Evolutionary conservation across 92 coral and sea anemone species (phyloP), one percentile per base, ranked within the genome.

Genomic region (Palythoa grandis): DNA sequence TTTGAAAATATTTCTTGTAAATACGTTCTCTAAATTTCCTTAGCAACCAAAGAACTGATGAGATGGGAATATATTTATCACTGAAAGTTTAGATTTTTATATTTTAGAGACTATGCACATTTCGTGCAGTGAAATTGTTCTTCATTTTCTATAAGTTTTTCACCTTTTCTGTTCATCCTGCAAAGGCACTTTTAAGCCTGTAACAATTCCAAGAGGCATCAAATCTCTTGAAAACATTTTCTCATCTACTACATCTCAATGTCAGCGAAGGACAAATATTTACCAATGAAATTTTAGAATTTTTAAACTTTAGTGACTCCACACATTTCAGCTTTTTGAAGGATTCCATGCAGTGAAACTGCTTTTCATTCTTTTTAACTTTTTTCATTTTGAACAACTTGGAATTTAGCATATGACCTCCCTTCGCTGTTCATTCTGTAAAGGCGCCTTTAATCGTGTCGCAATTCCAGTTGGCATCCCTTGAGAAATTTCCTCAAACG

Each of bases 321-420:
- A 3, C 50, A 43, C 50, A 43, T 3, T 58, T 58, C 2, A 4
- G 65, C 11, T 4, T 58, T 3, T 19, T 4, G 11, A 14, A n/a
- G 5, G 11, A 58, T 19, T 3, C 2, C 17, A 58, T 19, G 65
- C 20, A 58, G 17, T 58, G 65, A 15, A 58, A 15, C 1, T 29
- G 65, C 4, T 14, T 58, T 15, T 19, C 20, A 58, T 58, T 58
- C 5, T 58, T 58, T 58, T 14, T 15, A 58, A 58, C 65, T 3
- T 14, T 14, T 29, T 2, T 11, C 6, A 13, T 57, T 15, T 58
- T 57, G 65, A 14, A 13, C 65, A 14, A 13, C 0, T 14, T 0
- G 20, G 20, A 58, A 4, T 19, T 83, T 78, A 88, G 40, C 91
- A 88, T 25, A 88, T 83, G 7, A 88, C 85, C 47, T 88, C 91